These are phyloP conservation scores for Tympanuchus pallidicinctus DNA, from an alignment of 2,113 vertebrate species.

Conservation along the genomic window DNA sequence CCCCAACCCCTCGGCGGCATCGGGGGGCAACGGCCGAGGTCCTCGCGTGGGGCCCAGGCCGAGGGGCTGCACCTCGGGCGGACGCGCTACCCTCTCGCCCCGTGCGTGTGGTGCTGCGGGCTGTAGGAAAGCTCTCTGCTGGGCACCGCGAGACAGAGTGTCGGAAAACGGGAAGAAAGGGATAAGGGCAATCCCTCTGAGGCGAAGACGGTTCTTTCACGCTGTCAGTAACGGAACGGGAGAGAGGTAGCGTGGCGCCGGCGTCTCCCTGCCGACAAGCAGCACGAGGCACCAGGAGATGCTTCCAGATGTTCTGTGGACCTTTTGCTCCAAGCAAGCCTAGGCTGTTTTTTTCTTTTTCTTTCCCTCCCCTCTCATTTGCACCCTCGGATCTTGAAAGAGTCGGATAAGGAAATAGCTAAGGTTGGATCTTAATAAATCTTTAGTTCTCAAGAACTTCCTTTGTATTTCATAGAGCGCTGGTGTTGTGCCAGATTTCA, in stretches of 20 bases:
- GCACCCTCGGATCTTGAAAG: not conserved
- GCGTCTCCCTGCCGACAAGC: accelerated
- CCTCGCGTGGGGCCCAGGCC: accelerated
- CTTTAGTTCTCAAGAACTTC: not conserved
- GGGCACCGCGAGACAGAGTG: not conserved
- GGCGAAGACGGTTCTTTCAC: accelerated
- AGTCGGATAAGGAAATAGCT: not conserved
- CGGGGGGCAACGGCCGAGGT: too few relatives aligned
- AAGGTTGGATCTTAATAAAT: not conserved
- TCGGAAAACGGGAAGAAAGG: accelerated
- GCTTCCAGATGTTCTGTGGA: not conserved
- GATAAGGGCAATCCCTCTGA: accelerated
- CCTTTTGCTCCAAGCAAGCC: not conserved
- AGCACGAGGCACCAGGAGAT: not conserved
- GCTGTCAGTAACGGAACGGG: accelerated
- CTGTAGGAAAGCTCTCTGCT: not conserved
- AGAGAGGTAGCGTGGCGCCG: accelerated
- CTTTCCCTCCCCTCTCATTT: not conserved
- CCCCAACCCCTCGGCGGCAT: too few relatives aligned
- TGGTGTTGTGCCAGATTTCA: accelerated
- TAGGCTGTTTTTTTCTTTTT: not conserved
- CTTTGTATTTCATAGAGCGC: too few relatives aligned
- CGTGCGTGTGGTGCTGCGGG: not conserved
- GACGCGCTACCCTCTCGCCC: not conserved
- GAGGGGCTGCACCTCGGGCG: not conserved